Evolutionary conservation across 2,888 invertebrate genomes (phyloP).

Genomic region (Ochropleura leucogaster): DNA sequence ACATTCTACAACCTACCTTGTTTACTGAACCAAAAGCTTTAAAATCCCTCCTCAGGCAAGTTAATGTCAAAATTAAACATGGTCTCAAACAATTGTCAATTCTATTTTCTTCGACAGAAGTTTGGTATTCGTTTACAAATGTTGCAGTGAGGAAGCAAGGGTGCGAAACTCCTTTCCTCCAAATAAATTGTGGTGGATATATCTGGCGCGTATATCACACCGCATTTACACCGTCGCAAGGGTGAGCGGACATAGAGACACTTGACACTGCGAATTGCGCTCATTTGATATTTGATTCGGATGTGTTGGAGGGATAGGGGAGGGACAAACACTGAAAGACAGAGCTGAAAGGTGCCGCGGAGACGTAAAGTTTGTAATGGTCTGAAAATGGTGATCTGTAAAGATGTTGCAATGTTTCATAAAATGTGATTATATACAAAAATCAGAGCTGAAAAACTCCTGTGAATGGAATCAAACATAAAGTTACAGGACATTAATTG

Average conservation of each 20-base stretch:
- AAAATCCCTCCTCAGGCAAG: slow-evolving; percentile 61
- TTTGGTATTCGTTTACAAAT: slow-evolving; percentile 58
- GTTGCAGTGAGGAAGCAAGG: slow-evolving; percentile 67
- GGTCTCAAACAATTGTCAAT: slow-evolving; percentile 20
- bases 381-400: neutral
- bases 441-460: neutral
- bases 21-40: slow-evolving; percentile 47
- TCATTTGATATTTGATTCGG: slow-evolving; percentile 53
- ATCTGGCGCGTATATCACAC: slow-evolving; percentile 84
- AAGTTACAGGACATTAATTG: neutral
- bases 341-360: neutral
- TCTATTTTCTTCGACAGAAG: slow-evolving; percentile 11
- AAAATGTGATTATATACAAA: neutral
- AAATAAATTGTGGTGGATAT: slow-evolving; percentile 87
- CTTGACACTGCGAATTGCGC: slow-evolving; percentile 44
- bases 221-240: slow-evolving; percentile 83
- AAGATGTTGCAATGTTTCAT: neutral
- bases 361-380: neutral
- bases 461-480: neutral
- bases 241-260: slow-evolving; percentile 69
- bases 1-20: slow-evolving; percentile 35
- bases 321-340: neutral
- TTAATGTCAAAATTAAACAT: slow-evolving; percentile 46
- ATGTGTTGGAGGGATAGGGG: slow-evolving; percentile 9
- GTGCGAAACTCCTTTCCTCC: slow-evolving; percentile 72